Conservation (phyloP, 2,113 vertebrate genomes). For the Stegastes partitus region DNA sequence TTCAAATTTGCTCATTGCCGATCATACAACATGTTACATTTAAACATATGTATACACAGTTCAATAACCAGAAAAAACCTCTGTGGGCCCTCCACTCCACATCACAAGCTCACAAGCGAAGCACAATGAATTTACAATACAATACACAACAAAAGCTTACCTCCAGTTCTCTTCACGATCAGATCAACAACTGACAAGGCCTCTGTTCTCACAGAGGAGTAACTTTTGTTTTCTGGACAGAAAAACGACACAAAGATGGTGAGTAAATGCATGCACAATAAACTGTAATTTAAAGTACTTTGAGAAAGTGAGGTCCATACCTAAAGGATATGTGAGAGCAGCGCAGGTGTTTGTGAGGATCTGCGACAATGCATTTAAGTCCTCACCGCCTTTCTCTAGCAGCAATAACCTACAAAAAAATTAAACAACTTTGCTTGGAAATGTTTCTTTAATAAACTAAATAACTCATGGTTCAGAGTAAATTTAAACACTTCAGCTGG, state of each 20-base stretch:
- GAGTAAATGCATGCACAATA: neutral
- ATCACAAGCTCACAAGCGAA: too few relatives aligned
- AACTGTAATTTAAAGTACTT: neutral
- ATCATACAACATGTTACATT: too few relatives aligned
- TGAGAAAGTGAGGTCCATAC: conserved; percentile 10
- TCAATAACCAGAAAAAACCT: neutral
- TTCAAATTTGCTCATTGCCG: too few relatives aligned
- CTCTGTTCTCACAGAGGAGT: conserved; percentile 95
- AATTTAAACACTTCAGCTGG: neutral
- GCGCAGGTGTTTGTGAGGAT: conserved; percentile 93
- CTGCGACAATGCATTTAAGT: conserved; percentile 87
- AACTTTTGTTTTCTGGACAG: conserved; percentile 94
- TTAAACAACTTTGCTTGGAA: neutral
- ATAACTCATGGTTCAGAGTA: neutral
- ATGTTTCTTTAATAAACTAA: neutral
- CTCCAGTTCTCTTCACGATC: conserved; percentile 91
- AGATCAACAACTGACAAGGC: conserved; percentile 94
- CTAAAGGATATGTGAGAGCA: conserved; percentile 91
- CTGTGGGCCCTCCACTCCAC: too few relatives aligned
- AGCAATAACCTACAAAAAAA: conserved; percentile 88
- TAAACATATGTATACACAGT: neutral
- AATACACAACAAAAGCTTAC: conserved; percentile 76
- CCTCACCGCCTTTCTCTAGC: conserved; percentile 88
- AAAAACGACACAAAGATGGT: neutral
- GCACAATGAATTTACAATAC: too few relatives aligned